Base-by-base conservation (phyloP, 2,888 invertebrate species). In the Halictus ligatus region DNA sequence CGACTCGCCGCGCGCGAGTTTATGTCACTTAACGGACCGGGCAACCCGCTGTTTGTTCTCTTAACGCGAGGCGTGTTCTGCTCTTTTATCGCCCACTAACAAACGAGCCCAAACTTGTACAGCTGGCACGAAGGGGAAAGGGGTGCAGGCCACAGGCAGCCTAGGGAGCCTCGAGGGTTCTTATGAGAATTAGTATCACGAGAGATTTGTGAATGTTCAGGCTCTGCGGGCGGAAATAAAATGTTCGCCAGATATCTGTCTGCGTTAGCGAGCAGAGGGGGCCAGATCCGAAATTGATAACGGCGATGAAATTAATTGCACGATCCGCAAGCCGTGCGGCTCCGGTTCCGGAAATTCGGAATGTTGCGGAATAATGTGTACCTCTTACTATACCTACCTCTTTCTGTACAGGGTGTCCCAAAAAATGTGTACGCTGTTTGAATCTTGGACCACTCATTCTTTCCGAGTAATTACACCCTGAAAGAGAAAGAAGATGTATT, bases 81-180 rank as follows among this genome's bases (percentile, higher is more conserved):
- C 76, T 78, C 86, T 87, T 87, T 87, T 83, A 87, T 87, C 83
- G 86, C 74, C 48, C 64, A 83, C 74, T 86, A 80, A 87, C 80
- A 83, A 87, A 87, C 81, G 80, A 83, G 60, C 48, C 86, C 83
- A 83, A 86, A 86, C 83, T 83, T 78, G 75, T 78, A 79, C 81
- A 73, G 80, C 73, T 78, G 72, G 67, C 69, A 8, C n/a, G 5
- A 35, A 0, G 35, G 43, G 15, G 76, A 76, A 71, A 60, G 73
- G 76, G 83, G 58, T 5, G 5, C 72, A 29, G 40, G 8, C 72
- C 18, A 67, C 43, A 13, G 18, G 43, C 21, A 43, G 12, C 40
- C 40, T 78, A 67, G 77, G 74, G 58, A 72, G 35, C 67, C 64
- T 71, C 78, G 75, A 83, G 76, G 83, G 77, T 86, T 75, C 82